Evolutionary conservation across 2,888 invertebrate species (phyloP).

Genomic region (Meiosimyza decipiens): DNA sequence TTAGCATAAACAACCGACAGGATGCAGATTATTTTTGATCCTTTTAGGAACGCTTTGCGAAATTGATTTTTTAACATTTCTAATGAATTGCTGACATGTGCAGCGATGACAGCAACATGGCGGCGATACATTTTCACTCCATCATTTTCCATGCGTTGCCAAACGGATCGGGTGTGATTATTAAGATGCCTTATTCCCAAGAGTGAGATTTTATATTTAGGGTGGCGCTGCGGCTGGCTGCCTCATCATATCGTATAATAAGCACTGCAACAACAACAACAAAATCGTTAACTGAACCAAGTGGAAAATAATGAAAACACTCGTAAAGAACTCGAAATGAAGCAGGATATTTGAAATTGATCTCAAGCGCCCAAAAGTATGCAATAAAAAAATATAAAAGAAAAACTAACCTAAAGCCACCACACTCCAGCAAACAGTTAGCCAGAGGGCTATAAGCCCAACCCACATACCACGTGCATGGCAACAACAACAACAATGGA

Average conservation of each 20-base stretch:
- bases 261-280: conserved; percentile 35
- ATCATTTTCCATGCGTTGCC: neutral
- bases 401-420: conserved; percentile 1
- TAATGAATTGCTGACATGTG: conserved; percentile 64
- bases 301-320: conserved; percentile 66
- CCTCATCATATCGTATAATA: conserved; percentile 37
- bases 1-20: neutral
- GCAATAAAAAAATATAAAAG: conserved; percentile 14
- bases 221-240: conserved; percentile 36
- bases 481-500: conserved; percentile 4
- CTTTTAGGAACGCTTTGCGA: conserved; percentile 41
- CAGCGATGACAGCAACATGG: conserved; percentile 33
- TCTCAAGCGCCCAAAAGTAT: conserved; percentile 45
- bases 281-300: conserved; percentile 53
- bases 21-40: conserved; percentile 13
- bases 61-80: conserved; percentile 57
- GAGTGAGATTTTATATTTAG: conserved; percentile 33
- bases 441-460: conserved; percentile 32
- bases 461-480: conserved; percentile 19
- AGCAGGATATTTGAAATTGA: conserved; percentile 58
- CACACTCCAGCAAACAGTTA: conserved; percentile 8
- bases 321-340: conserved; percentile 47
- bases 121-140: neutral
- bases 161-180: conserved; percentile 45
- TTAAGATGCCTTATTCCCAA: conserved; percentile 46